Conservation (phyloP, 1,140 invertebrate species). For the Bradynema listronoti region DNA sequence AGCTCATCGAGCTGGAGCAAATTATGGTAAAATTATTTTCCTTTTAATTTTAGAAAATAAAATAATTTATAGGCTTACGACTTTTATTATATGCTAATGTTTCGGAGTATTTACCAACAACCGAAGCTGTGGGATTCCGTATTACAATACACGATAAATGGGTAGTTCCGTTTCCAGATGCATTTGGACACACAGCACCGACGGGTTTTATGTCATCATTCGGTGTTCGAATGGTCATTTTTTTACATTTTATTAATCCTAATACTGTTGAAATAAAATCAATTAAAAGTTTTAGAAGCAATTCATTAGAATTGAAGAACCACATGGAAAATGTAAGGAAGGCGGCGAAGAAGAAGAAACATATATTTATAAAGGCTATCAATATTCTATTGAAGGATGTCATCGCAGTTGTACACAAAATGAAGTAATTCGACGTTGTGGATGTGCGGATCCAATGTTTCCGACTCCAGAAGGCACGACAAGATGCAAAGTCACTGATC, state of each 20-base stretch:
- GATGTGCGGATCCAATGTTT: slow-evolving; percentile 55
- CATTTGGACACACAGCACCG: slow-evolving; percentile 54
- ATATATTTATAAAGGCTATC: slow-evolving; percentile 56
- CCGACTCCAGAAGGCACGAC: slow-evolving; percentile 20
- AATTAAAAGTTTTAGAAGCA: slow-evolving; percentile 50
- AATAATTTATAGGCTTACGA: slow-evolving; percentile 39
- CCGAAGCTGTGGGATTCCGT: slow-evolving; percentile 56
- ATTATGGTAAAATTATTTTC: slow-evolving; percentile 42
- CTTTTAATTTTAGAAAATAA: not conserved
- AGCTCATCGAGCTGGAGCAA: slow-evolving; percentile 55
- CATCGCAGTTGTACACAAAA: slow-evolving; percentile 56
- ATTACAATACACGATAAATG: slow-evolving; percentile 58
- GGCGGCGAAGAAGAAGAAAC: slow-evolving; percentile 45
- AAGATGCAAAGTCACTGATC: slow-evolving; percentile 41
- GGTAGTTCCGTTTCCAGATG: slow-evolving; percentile 55
- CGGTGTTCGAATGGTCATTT: slow-evolving; percentile 52
- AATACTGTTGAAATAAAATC: not conserved
- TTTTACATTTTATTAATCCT: not conserved
- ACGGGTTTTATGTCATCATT: slow-evolving; percentile 58
- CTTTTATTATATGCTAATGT: slow-evolving; percentile 55
- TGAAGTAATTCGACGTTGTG: slow-evolving; percentile 47
- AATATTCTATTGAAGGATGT: slow-evolving; percentile 56
- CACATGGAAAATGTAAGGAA: slow-evolving; percentile 48
- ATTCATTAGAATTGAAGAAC: slow-evolving; percentile 48
- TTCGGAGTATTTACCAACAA: slow-evolving; percentile 55